Percentiles rank a stretch among this genome's conserved stretches.
phyloP scores from a whole-genome alignment of 2,797 vertebrate genomes.

The Crocidura indochinensis region DNA sequence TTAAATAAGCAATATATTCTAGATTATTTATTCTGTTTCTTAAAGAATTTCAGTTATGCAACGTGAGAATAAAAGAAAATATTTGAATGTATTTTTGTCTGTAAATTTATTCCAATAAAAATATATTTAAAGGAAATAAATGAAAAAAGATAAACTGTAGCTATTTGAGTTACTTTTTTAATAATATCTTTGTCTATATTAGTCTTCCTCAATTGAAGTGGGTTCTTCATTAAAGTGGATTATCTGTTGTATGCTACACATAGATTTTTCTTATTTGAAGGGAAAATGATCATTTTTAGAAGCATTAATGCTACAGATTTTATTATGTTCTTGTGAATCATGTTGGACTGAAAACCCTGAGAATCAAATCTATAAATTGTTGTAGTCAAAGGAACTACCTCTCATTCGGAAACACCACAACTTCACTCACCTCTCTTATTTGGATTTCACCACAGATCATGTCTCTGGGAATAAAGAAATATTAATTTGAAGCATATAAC shows the following conservation, averaged over 20 bases:
- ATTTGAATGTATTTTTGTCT: slow-evolving; percentile 14
- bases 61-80: slow-evolving; percentile 47
- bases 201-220: slow-evolving; percentile 55
- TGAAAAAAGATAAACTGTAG: slow-evolving; percentile 33
- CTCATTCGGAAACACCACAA: neutral
- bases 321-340: slow-evolving; percentile 44
- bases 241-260: slow-evolving; percentile 25
- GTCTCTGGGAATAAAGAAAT: neutral
- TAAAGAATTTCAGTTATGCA: slow-evolving; percentile 49
- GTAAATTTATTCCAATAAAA: slow-evolving; percentile 29
- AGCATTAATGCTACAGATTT: neutral
- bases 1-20: slow-evolving; percentile 53
- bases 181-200: slow-evolving; percentile 54
- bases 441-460: slow-evolving; percentile 43
- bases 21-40: slow-evolving; percentile 14
- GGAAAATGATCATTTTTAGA: slow-evolving; percentile 5
- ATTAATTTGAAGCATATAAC: slow-evolving; percentile 17
- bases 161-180: slow-evolving; percentile 34
- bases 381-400: slow-evolving; percentile 50
- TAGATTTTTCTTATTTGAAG: slow-evolving; percentile 57
- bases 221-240: neutral
- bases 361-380: slow-evolving; percentile 32
- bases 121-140: neutral
- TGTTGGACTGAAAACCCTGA: slow-evolving; percentile 19
- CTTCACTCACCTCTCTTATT: neutral